Evolutionary conservation across 1,140 invertebrate species (phyloP), one percentile per base, ranked within the genome.

Genomic region (Telenomus remus): DNA sequence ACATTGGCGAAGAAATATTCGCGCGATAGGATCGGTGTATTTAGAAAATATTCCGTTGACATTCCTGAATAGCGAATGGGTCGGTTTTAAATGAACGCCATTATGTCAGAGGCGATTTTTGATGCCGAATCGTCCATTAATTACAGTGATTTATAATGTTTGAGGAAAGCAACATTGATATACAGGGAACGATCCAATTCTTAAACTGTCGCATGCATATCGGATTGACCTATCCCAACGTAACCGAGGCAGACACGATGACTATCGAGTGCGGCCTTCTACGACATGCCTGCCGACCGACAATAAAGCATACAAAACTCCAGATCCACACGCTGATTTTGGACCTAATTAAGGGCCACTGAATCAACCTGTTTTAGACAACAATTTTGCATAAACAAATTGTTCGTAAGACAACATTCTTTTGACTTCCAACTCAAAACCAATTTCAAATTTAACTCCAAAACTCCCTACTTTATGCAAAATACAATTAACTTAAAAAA

Each of bases 211-310:
- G 55, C 53, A 47, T 48, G 56, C 54, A 49, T 76, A 76, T 76
- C 61, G 66, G 73, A 76, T 70, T 76, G 65, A 76, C 73, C 73
- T 76, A 76, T 76, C 73, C 73, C 65, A 76, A 76, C 56, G 55
- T 61, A 70, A 70, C 60, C 55, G 73, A 65, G 65, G 19, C 19
- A 6, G 73, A 76, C 65, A 69, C 70, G 73, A 76, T 76, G 65
- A 76, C 73, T 76, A 70, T 76, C 66, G 60, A 70, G 50, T 49
- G 56, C 65, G 56, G 60, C 61, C 73, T 76, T 76, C 66, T 71
- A 48, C 73, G 60, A 76, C 73, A 60, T 61, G 73, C 61, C 14
- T 65, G 73, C n/a, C 56, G 61, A 76, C 55, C 66, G 49, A 70
- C 65, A 76, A 66, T 61, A 76, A 70, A 66, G 47, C 63, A 46